These are phyloP conservation scores for Tanypteryx hageni DNA, from an alignment of 2,888 invertebrate genomes.

Conservation along the genomic window DNA sequence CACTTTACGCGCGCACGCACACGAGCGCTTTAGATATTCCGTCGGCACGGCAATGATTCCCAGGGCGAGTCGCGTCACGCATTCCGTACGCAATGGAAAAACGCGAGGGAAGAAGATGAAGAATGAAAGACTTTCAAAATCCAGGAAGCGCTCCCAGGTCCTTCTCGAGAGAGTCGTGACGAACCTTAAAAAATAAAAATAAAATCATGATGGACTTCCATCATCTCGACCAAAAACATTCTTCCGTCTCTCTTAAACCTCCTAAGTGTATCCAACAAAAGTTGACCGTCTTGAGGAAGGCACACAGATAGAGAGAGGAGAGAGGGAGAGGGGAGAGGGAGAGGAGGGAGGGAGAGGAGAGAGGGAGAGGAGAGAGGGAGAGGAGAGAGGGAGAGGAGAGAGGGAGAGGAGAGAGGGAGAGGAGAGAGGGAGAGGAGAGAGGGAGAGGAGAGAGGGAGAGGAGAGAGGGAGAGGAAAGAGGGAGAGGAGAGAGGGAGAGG, in stretches of 20 bases:
- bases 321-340: background rate
- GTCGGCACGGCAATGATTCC: background rate
- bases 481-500: background rate
- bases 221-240: background rate
- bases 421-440: too few relatives aligned
- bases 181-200: background rate
- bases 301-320: background rate
- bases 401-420: too few relatives aligned
- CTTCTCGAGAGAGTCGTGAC: constrained; percentile 11
- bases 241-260: background rate
- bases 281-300: background rate
- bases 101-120: background rate
- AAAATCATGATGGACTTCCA: background rate
- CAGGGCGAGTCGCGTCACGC: constrained; percentile 12
- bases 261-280: background rate
- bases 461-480: background rate
- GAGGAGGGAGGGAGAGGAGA: background rate
- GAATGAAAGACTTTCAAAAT: background rate
- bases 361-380: background rate
- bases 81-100: constrained; percentile 32
- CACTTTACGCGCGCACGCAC: background rate
- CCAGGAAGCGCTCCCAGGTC: constrained; percentile 16
- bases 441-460: too few relatives aligned
- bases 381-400: too few relatives aligned
- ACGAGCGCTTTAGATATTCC: constrained; percentile 1